phyloP scores from a whole-genome alignment of 2,113 vertebrate genomes.

The Caranx melampygus region DNA sequence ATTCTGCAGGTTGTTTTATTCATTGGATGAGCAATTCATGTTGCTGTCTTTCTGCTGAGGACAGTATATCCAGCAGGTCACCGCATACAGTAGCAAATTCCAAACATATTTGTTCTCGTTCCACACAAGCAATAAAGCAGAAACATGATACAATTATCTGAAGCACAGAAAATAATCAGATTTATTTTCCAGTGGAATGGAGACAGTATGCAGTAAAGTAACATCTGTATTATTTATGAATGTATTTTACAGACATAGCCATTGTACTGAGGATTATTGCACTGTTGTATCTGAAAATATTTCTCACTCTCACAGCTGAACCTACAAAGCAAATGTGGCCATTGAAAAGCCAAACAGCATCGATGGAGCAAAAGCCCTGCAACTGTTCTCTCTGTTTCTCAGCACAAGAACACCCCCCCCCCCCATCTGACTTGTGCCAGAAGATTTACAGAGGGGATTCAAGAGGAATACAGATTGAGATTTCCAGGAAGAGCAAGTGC shows the following conservation, averaged over 20 bases:
- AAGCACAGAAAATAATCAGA: not conserved
- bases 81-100: not conserved
- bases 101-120: not conserved
- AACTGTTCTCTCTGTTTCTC: not conserved
- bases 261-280: not conserved
- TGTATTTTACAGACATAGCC: not conserved
- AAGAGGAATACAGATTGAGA: conserved; percentile 10
- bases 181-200: not conserved
- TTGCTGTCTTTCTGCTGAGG: not conserved
- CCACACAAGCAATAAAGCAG: not conserved
- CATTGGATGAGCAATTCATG: not conserved
- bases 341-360: not conserved
- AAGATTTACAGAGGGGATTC: not conserved
- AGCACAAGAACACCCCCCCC: not conserved
- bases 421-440: not conserved
- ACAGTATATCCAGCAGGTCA: not conserved
- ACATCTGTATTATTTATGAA: conserved; percentile 2
- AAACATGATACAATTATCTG: not conserved
- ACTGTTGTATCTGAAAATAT: not conserved
- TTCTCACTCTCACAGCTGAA: not conserved
- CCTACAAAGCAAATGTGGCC: not conserved
- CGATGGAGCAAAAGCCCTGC: conserved; percentile 7
- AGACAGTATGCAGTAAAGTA: not conserved
- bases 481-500: not conserved
- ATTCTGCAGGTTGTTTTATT: not conserved